phyloP scores from a whole-genome alignment of 2,888 invertebrate species.

The Spilarctia lutea region DNA sequence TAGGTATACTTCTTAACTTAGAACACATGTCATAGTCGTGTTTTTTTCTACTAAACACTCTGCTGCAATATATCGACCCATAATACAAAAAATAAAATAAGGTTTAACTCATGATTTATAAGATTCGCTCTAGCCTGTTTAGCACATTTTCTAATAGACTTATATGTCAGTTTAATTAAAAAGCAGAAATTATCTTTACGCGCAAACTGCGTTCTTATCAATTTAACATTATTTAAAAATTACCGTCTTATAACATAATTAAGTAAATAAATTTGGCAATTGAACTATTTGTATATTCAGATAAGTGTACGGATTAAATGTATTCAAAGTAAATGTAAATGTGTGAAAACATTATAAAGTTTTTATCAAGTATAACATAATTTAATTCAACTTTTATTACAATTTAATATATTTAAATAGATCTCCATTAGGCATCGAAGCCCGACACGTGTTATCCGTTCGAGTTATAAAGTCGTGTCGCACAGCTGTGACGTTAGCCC shows the following conservation, averaged over 20 bases:
- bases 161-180: not conserved
- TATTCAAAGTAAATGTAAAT: not conserved
- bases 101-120: not conserved
- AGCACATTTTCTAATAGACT: not conserved
- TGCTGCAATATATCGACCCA: not conserved
- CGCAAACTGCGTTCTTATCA: not conserved
- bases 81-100: not conserved
- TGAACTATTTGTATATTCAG: not conserved
- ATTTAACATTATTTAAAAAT: not conserved
- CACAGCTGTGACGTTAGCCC: constrained; percentile 65
- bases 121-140: not conserved
- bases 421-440: not conserved
- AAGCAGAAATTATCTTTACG: not conserved
- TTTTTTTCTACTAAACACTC: not conserved
- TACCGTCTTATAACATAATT: not conserved
- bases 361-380: not conserved
- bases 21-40: not conserved
- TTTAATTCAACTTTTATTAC: not conserved
- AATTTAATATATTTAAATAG: not conserved
- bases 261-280: not conserved
- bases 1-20: too few relatives aligned
- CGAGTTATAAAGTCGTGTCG: constrained; percentile 46
- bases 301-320: not conserved
- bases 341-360: not conserved
- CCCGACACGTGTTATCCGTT: constrained; percentile 40